These are phyloP conservation scores for Mimumesa dahlbomi DNA, from an alignment of 2,888 invertebrate genomes.

Conservation along the genomic window DNA sequence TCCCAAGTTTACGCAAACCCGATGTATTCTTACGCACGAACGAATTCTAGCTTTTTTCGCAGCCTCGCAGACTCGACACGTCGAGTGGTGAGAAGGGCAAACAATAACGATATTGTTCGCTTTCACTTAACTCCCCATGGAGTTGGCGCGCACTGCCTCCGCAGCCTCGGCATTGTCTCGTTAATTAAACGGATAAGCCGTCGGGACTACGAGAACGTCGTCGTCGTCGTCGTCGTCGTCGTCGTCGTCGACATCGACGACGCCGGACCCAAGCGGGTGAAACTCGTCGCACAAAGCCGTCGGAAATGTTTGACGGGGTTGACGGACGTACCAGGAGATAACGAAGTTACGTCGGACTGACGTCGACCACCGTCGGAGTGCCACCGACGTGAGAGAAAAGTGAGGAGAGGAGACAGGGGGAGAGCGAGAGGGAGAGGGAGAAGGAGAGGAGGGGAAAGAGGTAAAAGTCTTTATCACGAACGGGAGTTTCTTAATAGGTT, in stretches of 20 bases:
- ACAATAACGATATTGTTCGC: conserved; percentile 73
- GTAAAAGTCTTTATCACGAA: no score
- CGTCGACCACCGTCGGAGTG: conserved; percentile 27
- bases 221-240: conserved; percentile 30
- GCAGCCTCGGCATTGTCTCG: conserved; percentile 74
- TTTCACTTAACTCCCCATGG: conserved; percentile 54
- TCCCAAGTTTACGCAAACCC: no score
- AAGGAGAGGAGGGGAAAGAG: neutral
- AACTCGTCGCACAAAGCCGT: conserved; percentile 65
- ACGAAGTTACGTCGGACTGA: conserved; percentile 58
- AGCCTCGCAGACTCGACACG: no score
- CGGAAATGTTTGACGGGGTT: conserved; percentile 73
- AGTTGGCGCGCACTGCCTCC: conserved; percentile 64
- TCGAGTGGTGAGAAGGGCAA: conserved; percentile 37
- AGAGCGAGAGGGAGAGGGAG: neutral
- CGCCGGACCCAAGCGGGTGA: conserved; percentile 43
- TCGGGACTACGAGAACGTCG: conserved; percentile 46
- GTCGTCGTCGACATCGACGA: conserved; percentile 49
- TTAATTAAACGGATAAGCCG: conserved; percentile 79
- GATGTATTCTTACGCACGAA: no score
- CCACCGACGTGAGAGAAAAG: neutral
- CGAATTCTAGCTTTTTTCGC: no score
- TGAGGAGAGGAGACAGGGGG: neutral
- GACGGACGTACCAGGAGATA: conserved; percentile 66
- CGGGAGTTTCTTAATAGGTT: no score